Conservation (phyloP, 2,888 invertebrate species). For the Criorhina ranunculi region DNA sequence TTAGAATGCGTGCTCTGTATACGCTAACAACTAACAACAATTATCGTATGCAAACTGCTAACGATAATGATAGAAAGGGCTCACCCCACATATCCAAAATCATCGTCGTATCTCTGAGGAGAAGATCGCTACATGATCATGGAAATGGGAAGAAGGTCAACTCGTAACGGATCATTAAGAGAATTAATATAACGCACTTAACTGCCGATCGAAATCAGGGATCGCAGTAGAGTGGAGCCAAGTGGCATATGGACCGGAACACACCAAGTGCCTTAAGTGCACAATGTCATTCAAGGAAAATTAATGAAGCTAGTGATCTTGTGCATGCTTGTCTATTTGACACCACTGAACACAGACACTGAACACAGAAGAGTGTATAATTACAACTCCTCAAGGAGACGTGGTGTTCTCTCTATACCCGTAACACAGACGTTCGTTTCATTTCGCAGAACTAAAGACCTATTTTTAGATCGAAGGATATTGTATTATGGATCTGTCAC, state of each 20-base stretch:
- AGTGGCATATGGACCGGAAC: conserved; percentile 66
- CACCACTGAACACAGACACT: conserved; percentile 9
- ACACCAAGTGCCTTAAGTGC: conserved; percentile 57
- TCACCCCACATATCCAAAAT: conserved; percentile 42
- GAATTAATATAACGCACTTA: conserved; percentile 58
- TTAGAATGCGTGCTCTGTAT: conserved; percentile 35
- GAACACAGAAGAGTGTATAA: conserved; percentile 9
- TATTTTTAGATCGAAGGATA: conserved; percentile 72
- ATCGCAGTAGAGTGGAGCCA: not conserved
- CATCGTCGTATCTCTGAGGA: conserved; percentile 6
- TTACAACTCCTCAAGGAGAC: conserved; percentile 15
- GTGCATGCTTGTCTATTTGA: conserved; percentile 39
- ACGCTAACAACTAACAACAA: conserved; percentile 39
- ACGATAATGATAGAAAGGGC: conserved; percentile 38
- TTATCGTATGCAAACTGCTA: conserved; percentile 52
- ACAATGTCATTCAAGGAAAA: conserved; percentile 70
- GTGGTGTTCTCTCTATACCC: not conserved
- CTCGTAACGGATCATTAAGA: conserved; percentile 52
- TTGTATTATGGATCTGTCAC: conserved; percentile 67
- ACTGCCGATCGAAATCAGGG: conserved; percentile 34
- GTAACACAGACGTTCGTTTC: conserved; percentile 19
- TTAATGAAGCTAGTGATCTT: conserved; percentile 70
- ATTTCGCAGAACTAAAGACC: conserved; percentile 40
- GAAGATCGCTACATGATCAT: conserved; percentile 48
- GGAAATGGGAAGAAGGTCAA: conserved; percentile 37